Conservation (phyloP, 1,140 invertebrate genomes). For the Homalodisca vitripennis region DNA sequence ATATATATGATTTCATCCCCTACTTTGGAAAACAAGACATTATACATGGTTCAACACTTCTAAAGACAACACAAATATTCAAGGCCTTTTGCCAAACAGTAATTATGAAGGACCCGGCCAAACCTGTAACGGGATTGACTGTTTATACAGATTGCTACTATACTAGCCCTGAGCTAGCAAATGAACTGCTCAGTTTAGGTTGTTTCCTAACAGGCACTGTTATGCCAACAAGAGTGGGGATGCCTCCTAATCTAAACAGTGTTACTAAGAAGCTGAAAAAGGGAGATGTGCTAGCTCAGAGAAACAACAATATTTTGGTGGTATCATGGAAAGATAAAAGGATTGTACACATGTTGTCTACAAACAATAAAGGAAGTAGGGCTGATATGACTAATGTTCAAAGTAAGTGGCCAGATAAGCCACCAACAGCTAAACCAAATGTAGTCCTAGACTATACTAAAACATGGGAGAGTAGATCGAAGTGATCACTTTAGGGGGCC, state of each 20-base stretch:
- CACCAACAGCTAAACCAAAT: too few relatives aligned
- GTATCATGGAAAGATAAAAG: constrained; percentile 37
- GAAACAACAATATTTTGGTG: neutral
- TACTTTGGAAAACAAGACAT: too few relatives aligned
- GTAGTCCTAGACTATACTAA: constrained; percentile 40
- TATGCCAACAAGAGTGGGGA: neutral
- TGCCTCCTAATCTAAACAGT: neutral
- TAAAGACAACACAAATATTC: too few relatives aligned
- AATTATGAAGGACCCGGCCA: too few relatives aligned
- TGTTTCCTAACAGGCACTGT: too few relatives aligned
- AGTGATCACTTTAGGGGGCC: constrained; percentile 43
- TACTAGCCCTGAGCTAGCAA: too few relatives aligned
- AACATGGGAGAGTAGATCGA: constrained; percentile 43
- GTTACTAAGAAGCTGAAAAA: neutral
- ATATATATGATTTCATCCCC: too few relatives aligned
- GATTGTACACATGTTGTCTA: constrained; percentile 36
- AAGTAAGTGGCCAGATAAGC: constrained; percentile 15
- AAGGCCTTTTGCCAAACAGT: too few relatives aligned
- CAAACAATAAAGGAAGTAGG: constrained; percentile 26
- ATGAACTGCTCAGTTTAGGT: neutral
- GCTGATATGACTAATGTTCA: neutral
- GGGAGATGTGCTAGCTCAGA: neutral
- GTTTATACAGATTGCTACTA: too few relatives aligned
- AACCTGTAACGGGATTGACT: too few relatives aligned
- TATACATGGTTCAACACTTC: too few relatives aligned